Conservation (phyloP, 2,888 invertebrate species). For the Oligia latruncula region DNA sequence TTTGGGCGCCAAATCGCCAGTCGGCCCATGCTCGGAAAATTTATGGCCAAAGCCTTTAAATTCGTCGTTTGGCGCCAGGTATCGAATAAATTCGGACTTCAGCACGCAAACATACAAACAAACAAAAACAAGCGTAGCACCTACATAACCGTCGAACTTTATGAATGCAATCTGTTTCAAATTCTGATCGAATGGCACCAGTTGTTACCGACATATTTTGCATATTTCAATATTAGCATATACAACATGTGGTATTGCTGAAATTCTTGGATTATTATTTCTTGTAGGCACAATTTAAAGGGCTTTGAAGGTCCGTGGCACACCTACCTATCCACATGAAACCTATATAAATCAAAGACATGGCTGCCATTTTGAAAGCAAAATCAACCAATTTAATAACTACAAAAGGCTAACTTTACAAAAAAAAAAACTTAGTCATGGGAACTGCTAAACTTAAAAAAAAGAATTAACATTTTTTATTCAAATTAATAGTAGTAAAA, state of each 20-base stretch:
- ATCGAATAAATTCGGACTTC: constrained; percentile 29
- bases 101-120: constrained; percentile 42
- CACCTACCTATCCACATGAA: too few relatives aligned
- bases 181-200: constrained; percentile 48
- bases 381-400: not conserved
- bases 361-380: too few relatives aligned
- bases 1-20: constrained; percentile 46
- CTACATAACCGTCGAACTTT: constrained; percentile 6
- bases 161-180: constrained; percentile 35
- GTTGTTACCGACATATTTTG: constrained; percentile 47
- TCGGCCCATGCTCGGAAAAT: constrained; percentile 36
- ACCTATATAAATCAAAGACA: too few relatives aligned
- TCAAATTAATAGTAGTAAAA: not conserved
- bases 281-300: not conserved
- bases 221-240: constrained; percentile 28
- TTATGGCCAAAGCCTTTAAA: constrained; percentile 34
- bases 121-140: constrained; percentile 9
- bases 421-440: not conserved
- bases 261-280: constrained; percentile 8
- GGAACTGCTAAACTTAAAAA: not conserved
- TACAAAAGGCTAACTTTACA: not conserved
- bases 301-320: not conserved
- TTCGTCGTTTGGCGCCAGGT: constrained; percentile 6
- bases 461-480: not conserved
- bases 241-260: not conserved